A percentile compares a stretch with the other conserved stretches of the same genome.
phyloP scores from a whole-genome alignment of 2,888 invertebrate genomes.

The Apodemia hepburni region DNA sequence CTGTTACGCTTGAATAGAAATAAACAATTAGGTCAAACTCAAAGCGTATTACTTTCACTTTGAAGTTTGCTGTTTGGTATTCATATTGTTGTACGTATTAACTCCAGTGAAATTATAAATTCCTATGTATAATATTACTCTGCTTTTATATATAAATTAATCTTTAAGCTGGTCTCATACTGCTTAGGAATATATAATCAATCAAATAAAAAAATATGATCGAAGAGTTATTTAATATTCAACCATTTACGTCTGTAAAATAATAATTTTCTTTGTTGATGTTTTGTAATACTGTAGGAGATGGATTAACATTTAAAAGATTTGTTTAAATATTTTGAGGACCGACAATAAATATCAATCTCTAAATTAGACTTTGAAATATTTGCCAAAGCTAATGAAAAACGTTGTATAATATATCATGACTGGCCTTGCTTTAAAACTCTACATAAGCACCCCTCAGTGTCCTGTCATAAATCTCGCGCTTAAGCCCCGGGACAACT shows the following conservation, averaged over 20 bases:
- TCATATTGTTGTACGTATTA: background rate
- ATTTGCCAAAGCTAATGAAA: constrained; percentile 2
- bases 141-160: no score
- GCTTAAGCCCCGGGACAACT: constrained; percentile 5
- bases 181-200: no score
- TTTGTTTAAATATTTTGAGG: background rate
- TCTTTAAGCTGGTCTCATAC: no score
- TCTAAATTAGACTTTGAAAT: background rate
- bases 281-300: no score
- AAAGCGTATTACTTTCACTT: background rate
- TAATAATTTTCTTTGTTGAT: no score
- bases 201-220: no score
- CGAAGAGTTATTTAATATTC: no score
- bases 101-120: background rate
- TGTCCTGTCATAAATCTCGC: constrained; percentile 5
- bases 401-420: constrained; percentile 1
- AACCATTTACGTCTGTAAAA: no score
- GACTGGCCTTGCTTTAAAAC: background rate
- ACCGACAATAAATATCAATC: background rate
- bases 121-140: background rate
- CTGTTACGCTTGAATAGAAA: background rate
- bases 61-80: constrained; percentile 3
- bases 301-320: background rate
- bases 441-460: background rate
- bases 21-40: constrained; percentile 9